These are phyloP conservation scores for Tragelaphus scriptus DNA, from an alignment of 2,113 vertebrate species.

Conservation along the genomic window DNA sequence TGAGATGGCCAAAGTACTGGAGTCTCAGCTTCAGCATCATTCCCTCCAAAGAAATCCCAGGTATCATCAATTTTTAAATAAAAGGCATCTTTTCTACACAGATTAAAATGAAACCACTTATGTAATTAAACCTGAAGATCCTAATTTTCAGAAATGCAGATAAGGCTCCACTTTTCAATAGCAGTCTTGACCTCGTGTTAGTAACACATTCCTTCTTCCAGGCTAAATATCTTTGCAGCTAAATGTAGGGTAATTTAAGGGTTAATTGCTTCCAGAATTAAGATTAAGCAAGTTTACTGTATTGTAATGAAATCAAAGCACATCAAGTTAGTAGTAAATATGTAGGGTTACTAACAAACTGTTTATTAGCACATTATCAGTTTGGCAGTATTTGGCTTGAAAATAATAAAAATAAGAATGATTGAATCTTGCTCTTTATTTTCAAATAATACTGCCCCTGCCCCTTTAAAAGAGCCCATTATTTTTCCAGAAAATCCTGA, in stretches of 20 bases:
- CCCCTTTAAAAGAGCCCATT: background rate
- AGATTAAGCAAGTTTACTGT: background rate
- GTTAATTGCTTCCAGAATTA: conserved; percentile 28
- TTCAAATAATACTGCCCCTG: background rate
- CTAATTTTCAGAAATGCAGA: background rate
- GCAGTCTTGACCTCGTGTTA: background rate
- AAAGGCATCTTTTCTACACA: background rate
- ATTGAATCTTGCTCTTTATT: background rate
- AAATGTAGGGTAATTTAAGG: background rate
- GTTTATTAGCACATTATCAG: background rate
- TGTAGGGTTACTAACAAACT: too few relatives aligned
- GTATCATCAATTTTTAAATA: background rate
- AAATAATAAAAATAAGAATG: background rate
- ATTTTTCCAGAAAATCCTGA: background rate
- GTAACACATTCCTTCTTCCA: background rate
- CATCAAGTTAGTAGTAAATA: background rate
- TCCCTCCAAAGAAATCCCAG: background rate
- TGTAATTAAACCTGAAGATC: conserved; percentile 19
- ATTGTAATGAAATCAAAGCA: conserved; percentile 15
- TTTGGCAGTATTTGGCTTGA: background rate
- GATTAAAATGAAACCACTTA: background rate
- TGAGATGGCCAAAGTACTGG: too few relatives aligned
- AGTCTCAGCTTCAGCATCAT: too few relatives aligned
- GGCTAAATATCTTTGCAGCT: background rate
- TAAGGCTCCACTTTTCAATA: background rate